Evolutionary conservation across 2,888 invertebrate species (phyloP).

Genomic region (Pegoplata infirma): DNA sequence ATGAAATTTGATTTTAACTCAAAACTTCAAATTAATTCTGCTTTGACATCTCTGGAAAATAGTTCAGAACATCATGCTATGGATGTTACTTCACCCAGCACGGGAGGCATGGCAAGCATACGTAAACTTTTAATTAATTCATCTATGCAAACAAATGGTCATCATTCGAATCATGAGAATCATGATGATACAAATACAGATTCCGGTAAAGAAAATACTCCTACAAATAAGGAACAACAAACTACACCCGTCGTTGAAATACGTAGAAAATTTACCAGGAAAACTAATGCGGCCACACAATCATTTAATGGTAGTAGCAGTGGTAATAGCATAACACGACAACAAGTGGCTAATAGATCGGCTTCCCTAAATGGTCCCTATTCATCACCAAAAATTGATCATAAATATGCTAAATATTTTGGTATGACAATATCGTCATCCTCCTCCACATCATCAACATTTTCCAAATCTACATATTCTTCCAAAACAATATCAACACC

Average conservation of each 20-base stretch:
- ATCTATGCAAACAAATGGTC: conserved; percentile 19
- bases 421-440: too few relatives aligned
- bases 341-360: conserved; percentile 42
- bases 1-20: conserved; percentile 65
- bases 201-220: conserved; percentile 75
- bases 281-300: conserved; percentile 62
- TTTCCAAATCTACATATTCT: neutral
- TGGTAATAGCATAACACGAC: conserved; percentile 27
- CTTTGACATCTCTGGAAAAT: conserved; percentile 61
- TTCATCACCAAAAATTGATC: conserved; percentile 65
- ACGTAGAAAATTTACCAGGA: conserved; percentile 69
- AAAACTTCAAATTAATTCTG: conserved; percentile 22
- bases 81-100: conserved; percentile 43
- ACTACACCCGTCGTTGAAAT: conserved; percentile 68
- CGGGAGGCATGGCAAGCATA: neutral
- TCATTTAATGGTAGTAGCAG: conserved; percentile 44
- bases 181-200: conserved; percentile 67
- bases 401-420: conserved; percentile 74
- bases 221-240: neutral
- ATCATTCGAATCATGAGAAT: too few relatives aligned
- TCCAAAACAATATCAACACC: conserved; percentile 44
- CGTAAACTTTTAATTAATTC: conserved; percentile 32
- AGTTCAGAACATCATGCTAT: conserved; percentile 65
- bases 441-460: conserved; percentile 34
- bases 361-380: conserved; percentile 56